These are phyloP conservation scores for Corythaixoides concolor DNA, from an alignment of 2,113 vertebrate genomes.

Conservation along the genomic window DNA sequence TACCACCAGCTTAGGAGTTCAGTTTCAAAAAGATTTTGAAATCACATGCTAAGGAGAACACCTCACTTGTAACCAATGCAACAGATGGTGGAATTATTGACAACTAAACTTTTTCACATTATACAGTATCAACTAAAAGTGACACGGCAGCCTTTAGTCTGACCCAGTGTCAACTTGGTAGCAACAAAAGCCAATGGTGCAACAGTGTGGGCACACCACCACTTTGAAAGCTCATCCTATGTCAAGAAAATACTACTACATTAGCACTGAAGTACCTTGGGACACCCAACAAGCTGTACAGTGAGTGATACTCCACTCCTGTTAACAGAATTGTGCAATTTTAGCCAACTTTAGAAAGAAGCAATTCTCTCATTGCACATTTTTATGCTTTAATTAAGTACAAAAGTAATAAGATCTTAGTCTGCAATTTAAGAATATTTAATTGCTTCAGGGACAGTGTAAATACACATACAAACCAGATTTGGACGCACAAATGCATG, in stretches of 20 bases:
- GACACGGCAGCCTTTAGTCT: background rate
- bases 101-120: background rate
- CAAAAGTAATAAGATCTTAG: background rate
- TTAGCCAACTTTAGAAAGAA: background rate
- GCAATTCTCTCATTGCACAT: background rate
- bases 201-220: background rate
- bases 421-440: background rate
- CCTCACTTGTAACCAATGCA: background rate
- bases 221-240: background rate
- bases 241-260: background rate
- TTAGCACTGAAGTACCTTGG: background rate
- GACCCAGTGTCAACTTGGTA: background rate
- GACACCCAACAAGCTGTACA: background rate
- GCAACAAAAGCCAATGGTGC: background rate
- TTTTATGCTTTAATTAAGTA: background rate
- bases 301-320: rapidly evolving
- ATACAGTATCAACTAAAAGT: background rate
- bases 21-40: background rate
- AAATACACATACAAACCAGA: background rate
- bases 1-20: background rate
- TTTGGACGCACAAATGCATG: background rate
- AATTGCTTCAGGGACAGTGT: background rate
- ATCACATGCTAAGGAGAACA: background rate
- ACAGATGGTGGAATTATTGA: background rate
- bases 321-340: background rate